Base-by-base conservation (phyloP, 1,140 invertebrate species). In the Campoletis sonorensis region DNA sequence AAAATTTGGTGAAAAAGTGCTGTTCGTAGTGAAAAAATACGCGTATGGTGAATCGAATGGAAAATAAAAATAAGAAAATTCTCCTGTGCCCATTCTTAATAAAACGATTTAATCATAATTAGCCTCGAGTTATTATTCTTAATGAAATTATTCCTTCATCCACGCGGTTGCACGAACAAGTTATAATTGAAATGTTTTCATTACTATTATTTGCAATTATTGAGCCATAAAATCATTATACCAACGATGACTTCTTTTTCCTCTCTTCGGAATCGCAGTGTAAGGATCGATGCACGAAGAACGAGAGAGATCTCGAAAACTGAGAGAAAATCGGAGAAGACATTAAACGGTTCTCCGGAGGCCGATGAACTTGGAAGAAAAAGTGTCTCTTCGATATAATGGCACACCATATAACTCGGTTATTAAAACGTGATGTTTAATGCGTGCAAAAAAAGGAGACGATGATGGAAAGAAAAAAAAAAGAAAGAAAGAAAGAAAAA, bases 361-460 rank as follows among this genome's bases (percentile, higher is more conserved):
- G 61, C 61, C 61, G 61, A 64, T 64, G 61, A 64, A 64, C 61
- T 13, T 64, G 3, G 4, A 27, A 0, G 61, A 64, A 64, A 8
- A 64, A 64, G 61, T 64, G 61, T 64, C 23, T 64, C 61, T 64
- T 23, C n/a, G n/a, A 27, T 64, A 64, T 64, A 64, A 64, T 64
- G 26, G 61, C 61, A 27, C 21, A 26, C 61, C 61, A 45, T 73
- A 30, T 30, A 58, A 54, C 72, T 54, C 26, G 33, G 5, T n/a
- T 64, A 64, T 30, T 77, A 61, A 58, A 49, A 58, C 51, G 58
- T 45, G 76, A 78, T 67, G 67, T 45, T 67, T 26, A 23, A 64
- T 61, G 5, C 21, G 18, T 26, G 45, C 23, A 26, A 11, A 45
- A 64, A 45, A 45, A 33, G 27, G 30, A 33, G 40, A 45, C 40